Evolutionary conservation across 1,140 invertebrate species (phyloP).

Genomic region (Charaxes varanes): DNA sequence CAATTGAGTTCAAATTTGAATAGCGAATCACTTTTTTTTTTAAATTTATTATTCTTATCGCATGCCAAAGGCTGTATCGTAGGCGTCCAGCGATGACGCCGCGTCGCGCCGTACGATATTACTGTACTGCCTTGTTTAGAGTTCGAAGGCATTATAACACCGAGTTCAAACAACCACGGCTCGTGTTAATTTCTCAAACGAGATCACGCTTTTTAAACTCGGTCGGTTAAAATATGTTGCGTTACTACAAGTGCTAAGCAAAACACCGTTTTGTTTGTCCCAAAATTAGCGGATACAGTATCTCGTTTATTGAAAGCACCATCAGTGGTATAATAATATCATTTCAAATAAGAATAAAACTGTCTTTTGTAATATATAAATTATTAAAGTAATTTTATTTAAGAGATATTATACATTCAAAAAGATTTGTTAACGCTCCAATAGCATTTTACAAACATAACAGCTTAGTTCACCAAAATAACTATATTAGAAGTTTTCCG

Average conservation of each 20-base stretch:
- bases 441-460: no score
- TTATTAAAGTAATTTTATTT: no score
- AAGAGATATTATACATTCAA: no score
- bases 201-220: conserved; percentile 28
- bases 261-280: conserved; percentile 50
- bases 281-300: conserved; percentile 30
- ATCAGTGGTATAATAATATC: no score
- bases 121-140: conserved; percentile 35
- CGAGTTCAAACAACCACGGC: conserved; percentile 40
- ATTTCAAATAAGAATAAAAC: no score
- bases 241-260: conserved; percentile 24
- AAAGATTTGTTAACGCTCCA: no score
- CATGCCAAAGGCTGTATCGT: conserved; percentile 37
- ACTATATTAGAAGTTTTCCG: no score
- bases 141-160: conserved; percentile 39
- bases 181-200: conserved; percentile 37
- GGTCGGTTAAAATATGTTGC: conserved; percentile 33
- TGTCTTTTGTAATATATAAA: no score
- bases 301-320: no score
- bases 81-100: conserved; percentile 52
- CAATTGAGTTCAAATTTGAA: conserved; percentile 4
- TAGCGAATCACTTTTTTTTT: conserved; percentile 14
- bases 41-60: conserved; percentile 27
- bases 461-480: no score
- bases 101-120: conserved; percentile 52